Percentiles rank a stretch among this genome's conserved stretches.
Conservation (phyloP, 2,797 vertebrate genomes). For the Mormyrops boulengeri region DNA sequence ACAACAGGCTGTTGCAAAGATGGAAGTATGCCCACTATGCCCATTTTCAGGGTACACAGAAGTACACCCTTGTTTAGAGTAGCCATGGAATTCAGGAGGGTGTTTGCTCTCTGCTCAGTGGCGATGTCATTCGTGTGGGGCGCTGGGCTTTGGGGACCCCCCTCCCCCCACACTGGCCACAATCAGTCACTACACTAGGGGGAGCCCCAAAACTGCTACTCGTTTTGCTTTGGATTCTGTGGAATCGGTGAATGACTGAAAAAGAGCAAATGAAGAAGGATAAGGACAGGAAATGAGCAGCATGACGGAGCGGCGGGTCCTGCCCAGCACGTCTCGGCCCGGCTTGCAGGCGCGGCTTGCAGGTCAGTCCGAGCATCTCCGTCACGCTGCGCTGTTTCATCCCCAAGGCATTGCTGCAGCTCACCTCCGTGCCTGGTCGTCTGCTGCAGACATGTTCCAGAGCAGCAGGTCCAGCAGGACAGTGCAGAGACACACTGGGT, state of each 20-base stretch:
- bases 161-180: neutral
- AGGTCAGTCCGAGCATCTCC: neutral
- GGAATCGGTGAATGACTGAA: neutral
- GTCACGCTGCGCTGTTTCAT: neutral
- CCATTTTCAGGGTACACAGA: neutral
- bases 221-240: neutral
- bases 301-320: neutral
- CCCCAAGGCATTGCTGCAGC: neutral
- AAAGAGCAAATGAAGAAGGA: neutral
- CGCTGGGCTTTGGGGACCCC: neutral
- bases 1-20: no score
- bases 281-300: neutral
- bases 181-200: neutral
- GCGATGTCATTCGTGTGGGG: neutral
- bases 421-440: neutral
- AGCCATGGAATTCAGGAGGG: neutral
- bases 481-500: neutral
- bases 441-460: neutral
- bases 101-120: neutral
- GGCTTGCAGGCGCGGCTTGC: neutral
- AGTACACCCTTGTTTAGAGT: neutral
- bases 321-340: neutral
- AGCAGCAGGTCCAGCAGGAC: neutral
- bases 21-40: no score
- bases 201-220: neutral